phyloP scores from a whole-genome alignment of 2,113 vertebrate genomes.

The Felis chaus region DNA sequence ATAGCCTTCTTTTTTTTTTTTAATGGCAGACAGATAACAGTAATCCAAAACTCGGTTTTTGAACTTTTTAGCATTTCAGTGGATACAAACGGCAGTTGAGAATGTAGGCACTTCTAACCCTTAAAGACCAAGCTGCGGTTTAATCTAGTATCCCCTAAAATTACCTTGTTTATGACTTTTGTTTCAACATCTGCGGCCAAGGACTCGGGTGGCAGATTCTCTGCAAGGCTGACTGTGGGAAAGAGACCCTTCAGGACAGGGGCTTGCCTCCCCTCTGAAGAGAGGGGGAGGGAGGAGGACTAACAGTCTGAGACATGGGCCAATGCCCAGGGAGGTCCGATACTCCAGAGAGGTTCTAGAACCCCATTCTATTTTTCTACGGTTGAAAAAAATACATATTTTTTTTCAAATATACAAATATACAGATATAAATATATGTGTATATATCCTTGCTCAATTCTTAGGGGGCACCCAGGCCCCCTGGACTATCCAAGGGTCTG shows the following conservation, averaged over 20 bases:
- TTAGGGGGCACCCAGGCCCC: background rate
- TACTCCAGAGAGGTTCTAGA: background rate
- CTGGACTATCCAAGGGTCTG: slow-evolving; percentile 51
- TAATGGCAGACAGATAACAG: slow-evolving; percentile 79
- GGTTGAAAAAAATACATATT: background rate
- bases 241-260: background rate
- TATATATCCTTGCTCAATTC: background rate
- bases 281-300: background rate
- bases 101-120: background rate
- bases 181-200: slow-evolving; percentile 33
- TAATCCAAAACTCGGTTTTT: slow-evolving; percentile 76
- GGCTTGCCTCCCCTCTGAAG: background rate
- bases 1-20: slow-evolving; percentile 73
- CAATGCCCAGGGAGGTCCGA: background rate
- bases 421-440: background rate
- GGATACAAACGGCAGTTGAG: slow-evolving; percentile 12
- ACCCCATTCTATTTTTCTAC: background rate
- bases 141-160: slow-evolving; percentile 38
- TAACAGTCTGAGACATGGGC: background rate
- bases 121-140: background rate
- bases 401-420: background rate
- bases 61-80: slow-evolving; percentile 49
- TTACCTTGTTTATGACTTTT: slow-evolving; percentile 51
- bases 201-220: background rate
- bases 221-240: background rate